Evolutionary conservation across 1,140 invertebrate genomes (phyloP), one percentile per base, ranked within the genome.

Genomic region (Danaus melanippus): DNA sequence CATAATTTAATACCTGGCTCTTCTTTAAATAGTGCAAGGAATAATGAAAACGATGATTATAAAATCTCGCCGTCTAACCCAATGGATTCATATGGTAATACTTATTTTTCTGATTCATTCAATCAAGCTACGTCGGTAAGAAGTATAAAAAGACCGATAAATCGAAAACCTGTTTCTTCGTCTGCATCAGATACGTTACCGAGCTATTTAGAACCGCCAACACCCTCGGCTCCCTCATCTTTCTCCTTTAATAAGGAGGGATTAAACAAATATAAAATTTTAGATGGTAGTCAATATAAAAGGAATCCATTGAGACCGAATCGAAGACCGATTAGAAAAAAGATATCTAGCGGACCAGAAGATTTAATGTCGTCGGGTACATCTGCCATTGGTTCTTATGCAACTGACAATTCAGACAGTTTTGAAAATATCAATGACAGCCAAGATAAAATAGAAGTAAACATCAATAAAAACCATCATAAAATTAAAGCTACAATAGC

Each of bases 201-300:
- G 0, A 88, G 85, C 53, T 88, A 76, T 53, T 66, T 88, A 51
- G 87, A 88, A 63, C 87, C 85, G 3, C 87, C 87, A 3, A 83
- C 82, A 8, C 86, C 84, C 41, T 71, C 80, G 9, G 69, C 73
- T 9, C 61, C 72, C 40, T 59, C 73, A 12, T 69, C 76, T 8
- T 81, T 79, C 50, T 69, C 68, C 2, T 84, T 76, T 57, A 59
- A 66, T 8, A 83, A 83, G 54, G 79, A 84, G 8, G 62, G 53
- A 12, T 51, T 65, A 21, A 73, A 66, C 17, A 81, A 84, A 60
- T 79, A 68, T 46, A 84, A 85, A 63, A 51, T 64, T 9, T 69
- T 51, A 21, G 76, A 73, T 32, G 7, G 21, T 10, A 62, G 50
- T 41, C 74, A 77, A 40, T 80, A 79, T 32, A 85, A 87, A 62